Percentiles rank a stretch among this genome's conserved stretches.
Evolutionary conservation across 2,888 invertebrate species (phyloP).

Genomic region (Drosophila ochracea): DNA sequence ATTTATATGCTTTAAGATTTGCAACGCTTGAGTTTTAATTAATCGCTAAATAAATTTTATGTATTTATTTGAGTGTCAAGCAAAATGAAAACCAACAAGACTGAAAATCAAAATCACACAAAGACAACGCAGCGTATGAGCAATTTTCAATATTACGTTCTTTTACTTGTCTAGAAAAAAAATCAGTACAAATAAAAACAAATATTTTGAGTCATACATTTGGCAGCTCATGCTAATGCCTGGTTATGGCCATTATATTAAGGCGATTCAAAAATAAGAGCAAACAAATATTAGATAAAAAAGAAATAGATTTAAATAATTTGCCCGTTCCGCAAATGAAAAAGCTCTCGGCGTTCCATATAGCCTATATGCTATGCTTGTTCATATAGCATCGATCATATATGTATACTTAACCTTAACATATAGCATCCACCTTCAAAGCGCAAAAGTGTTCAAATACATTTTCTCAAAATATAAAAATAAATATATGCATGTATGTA

Average conservation of each 20-base stretch:
- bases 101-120: slow-evolving; percentile 46
- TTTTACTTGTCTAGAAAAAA: slow-evolving; percentile 11
- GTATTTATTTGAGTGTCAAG: slow-evolving; percentile 42
- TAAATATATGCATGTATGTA: slow-evolving; percentile 60
- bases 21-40: slow-evolving; percentile 48
- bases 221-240: slow-evolving; percentile 7
- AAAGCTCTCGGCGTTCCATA: slow-evolving; percentile 58
- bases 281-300: slow-evolving; percentile 2
- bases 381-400: slow-evolving; percentile 45
- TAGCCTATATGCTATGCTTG: slow-evolving; percentile 42
- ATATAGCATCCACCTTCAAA: slow-evolving; percentile 77
- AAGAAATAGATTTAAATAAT: slow-evolving; percentile 52
- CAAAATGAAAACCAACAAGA: slow-evolving; percentile 53
- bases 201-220: slow-evolving; percentile 64
- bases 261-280: slow-evolving; percentile 21
- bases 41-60: slow-evolving; percentile 30
- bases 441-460: slow-evolving; percentile 60
- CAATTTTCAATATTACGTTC: slow-evolving; percentile 50
- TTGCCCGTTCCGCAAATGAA: slow-evolving; percentile 32
- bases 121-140: slow-evolving; percentile 68
- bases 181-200: slow-evolving; percentile 3
- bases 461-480: slow-evolving; percentile 78
- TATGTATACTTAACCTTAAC: slow-evolving; percentile 77
- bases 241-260: slow-evolving; percentile 29
- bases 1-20: slow-evolving; percentile 26